Evolutionary conservation across 2,113 vertebrate genomes (phyloP), one percentile per base, ranked within the genome.

Genomic region (Blennius ocellaris): DNA sequence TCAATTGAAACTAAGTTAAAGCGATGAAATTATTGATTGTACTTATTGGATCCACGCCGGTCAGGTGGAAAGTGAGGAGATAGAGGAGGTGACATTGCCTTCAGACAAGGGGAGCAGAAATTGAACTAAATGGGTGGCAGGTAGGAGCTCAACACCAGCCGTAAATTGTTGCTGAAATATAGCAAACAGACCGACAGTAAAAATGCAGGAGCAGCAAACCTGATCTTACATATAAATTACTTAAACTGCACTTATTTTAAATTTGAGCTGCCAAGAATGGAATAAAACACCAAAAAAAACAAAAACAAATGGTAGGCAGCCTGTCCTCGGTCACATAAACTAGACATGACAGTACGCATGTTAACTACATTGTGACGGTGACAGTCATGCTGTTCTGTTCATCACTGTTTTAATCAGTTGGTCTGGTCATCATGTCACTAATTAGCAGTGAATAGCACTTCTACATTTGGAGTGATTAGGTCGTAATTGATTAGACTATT

Each of bases 1-100:
- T 70, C 70, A 79, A 75, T 16, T 79, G 54, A 82, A 85, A 66
- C 54, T 59, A 69, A 63, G 14, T 74, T 72, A 76, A 68, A 73
- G 64, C 59, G 68, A 62, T 72, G 58, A 58, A 51, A 37, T 12
- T 73, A 76, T 81, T 80, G 79, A 88, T 69, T 71, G 56, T 0
- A 54, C 6, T 55, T 45, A 69, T 70, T 86, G 80, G 81, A 82
- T 76, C 21, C 67, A 52, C 64, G 56, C 57, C 41, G 66, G 70
- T 78, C 73, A 81, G 11, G 51, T 64, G 47, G 61, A 52, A 7
- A 8, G 15, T 7, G 11, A 51, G 59, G 14, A 17, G 59, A 62
- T 54, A 54, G 61, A 80, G 43, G 56, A 15, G 40, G 11, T 41
- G 66, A 70, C 43, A 52, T 65, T 59, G 37, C 44, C 38, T 65